Conservation (phyloP, 2,113 vertebrate species). For the Dicrurus megarhynchus region DNA sequence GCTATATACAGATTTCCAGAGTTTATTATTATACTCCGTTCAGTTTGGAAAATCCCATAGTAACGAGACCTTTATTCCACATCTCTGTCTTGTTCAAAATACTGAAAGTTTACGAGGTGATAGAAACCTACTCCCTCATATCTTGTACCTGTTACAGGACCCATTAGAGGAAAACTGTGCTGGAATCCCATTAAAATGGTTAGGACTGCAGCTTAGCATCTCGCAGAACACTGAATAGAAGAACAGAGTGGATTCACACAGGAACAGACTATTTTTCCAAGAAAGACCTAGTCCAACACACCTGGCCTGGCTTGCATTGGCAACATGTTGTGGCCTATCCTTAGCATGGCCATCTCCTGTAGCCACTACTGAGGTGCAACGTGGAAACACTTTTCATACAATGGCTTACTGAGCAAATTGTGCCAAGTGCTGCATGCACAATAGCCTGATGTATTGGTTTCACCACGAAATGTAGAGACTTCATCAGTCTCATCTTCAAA, state of each 20-base stretch:
- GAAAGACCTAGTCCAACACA: background rate
- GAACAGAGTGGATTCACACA: background rate
- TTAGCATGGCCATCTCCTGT: background rate
- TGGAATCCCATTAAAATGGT: background rate
- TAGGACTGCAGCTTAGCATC: background rate
- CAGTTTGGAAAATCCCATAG: background rate
- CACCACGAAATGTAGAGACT: background rate
- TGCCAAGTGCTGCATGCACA: background rate
- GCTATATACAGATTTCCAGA: background rate
- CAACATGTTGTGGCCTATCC: accelerated
- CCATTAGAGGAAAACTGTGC: background rate
- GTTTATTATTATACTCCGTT: background rate
- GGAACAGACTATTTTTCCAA: background rate
- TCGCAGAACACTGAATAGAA: background rate
- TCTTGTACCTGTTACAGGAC: background rate
- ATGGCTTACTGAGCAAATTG: background rate
- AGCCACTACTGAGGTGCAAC: background rate
- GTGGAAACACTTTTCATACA: background rate
- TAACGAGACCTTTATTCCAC: background rate
- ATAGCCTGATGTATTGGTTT: background rate
- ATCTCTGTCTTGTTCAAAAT: background rate
- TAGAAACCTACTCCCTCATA: background rate
- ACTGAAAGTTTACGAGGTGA: background rate
- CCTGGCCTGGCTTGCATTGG: background rate
- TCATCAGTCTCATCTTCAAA: background rate